A percentile compares a stretch with the other conserved stretches of the same genome.
phyloP scores from a whole-genome alignment of 1,140 invertebrate species.

The Ladona fulva region DNA sequence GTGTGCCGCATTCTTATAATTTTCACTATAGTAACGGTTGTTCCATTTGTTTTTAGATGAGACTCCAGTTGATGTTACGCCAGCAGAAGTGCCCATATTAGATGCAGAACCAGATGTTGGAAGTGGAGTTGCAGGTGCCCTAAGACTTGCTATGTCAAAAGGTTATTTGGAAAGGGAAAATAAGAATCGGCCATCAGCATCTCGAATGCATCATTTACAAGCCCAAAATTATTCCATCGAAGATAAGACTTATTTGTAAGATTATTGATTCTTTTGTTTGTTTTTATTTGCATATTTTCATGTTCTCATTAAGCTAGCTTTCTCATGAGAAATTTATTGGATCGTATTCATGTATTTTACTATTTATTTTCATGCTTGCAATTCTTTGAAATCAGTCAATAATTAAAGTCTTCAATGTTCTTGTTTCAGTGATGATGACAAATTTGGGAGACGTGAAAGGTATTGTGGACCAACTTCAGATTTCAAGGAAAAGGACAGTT shows the following conservation, averaged over 20 bases:
- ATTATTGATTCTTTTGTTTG: constrained; percentile 25
- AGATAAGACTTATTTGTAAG: constrained; percentile 80
- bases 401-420: not conserved
- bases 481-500: constrained; percentile 88
- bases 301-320: not conserved
- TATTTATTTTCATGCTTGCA: too few relatives aligned
- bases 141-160: constrained; percentile 89
- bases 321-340: too few relatives aligned
- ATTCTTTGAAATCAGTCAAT: constrained; percentile 23
- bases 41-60: constrained; percentile 31
- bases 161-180: constrained; percentile 86
- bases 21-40: too few relatives aligned
- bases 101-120: constrained; percentile 94
- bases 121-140: constrained; percentile 81
- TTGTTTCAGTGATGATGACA: constrained; percentile 67
- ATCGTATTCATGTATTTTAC: too few relatives aligned
- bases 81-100: constrained; percentile 63
- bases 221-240: constrained; percentile 95
- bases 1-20: too few relatives aligned
- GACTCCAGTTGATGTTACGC: constrained; percentile 34
- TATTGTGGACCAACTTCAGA: constrained; percentile 80
- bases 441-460: constrained; percentile 63
- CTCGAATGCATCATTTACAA: constrained; percentile 66
- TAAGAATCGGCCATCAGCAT: constrained; percentile 56
- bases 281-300: not conserved